These are phyloP conservation scores for Botrylloides violaceus DNA, from an alignment of 23 tunicate genomes.

Conservation along the genomic window DNA sequence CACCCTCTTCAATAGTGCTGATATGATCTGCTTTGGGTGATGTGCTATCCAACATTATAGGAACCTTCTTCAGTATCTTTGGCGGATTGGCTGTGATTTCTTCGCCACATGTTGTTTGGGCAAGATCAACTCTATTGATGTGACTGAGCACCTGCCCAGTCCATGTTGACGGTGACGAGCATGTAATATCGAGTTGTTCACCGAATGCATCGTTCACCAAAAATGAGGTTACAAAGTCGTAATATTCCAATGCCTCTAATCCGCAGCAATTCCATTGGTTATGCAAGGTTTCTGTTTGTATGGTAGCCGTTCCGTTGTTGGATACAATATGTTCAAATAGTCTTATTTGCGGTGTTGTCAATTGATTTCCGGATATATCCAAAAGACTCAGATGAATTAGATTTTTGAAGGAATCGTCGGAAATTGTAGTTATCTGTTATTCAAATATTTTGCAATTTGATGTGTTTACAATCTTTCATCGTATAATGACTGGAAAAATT, in stretches of 20 bases:
- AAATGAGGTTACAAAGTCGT: neutral
- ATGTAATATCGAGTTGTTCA: neutral
- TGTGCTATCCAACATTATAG: too few relatives aligned
- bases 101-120: neutral
- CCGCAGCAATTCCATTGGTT: constrained; percentile 26
- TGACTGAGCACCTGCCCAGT: neutral
- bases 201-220: neutral
- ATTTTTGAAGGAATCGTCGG: constrained; percentile 3
- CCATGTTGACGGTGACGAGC: neutral
- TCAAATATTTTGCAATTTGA: too few relatives aligned
- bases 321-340: neutral
- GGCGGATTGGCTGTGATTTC: too few relatives aligned
- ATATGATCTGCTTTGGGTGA: too few relatives aligned
- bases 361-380: constrained; percentile 5
- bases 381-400: neutral
- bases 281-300: neutral
- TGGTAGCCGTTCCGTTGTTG: constrained; percentile 2
- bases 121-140: too few relatives aligned
- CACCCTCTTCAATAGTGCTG: too few relatives aligned
- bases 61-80: too few relatives aligned
- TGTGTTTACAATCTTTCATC: too few relatives aligned
- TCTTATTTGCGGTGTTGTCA: neutral
- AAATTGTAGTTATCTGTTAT: neutral
- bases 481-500: too few relatives aligned
- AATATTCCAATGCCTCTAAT: neutral